These are phyloP conservation scores for Podiceps cristatus DNA, from an alignment of 2,113 vertebrate species.

Conservation along the genomic window DNA sequence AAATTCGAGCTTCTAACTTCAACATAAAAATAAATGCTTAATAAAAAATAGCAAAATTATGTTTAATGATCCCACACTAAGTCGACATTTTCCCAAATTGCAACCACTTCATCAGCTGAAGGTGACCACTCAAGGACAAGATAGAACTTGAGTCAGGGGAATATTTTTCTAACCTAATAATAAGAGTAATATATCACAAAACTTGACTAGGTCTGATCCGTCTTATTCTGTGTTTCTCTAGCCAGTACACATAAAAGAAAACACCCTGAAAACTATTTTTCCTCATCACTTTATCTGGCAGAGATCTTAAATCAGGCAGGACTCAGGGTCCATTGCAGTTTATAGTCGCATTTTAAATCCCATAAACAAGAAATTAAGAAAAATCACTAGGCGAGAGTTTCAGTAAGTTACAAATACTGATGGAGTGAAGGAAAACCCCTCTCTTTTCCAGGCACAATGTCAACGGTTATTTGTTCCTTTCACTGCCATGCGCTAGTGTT, in stretches of 20 bases:
- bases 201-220: neutral
- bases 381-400: neutral
- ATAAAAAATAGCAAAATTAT: neutral
- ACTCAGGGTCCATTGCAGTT: neutral
- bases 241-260: neutral
- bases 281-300: neutral
- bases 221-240: neutral
- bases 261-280: neutral
- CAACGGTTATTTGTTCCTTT: neutral
- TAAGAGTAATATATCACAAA: neutral
- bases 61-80: neutral
- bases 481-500: neutral
- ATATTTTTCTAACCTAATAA: neutral
- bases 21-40: neutral
- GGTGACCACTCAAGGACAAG: neutral
- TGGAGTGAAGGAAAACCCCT: neutral
- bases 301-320: neutral
- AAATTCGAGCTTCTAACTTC: neutral
- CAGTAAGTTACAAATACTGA: neutral
- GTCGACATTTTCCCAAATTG: neutral
- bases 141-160: neutral
- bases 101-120: neutral
- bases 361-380: neutral
- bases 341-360: neutral
- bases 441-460: neutral